Base-by-base conservation (phyloP, 30 jellyfish, hydroid and myxozoan genomes). In the Turritopsis dohrnii region DNA sequence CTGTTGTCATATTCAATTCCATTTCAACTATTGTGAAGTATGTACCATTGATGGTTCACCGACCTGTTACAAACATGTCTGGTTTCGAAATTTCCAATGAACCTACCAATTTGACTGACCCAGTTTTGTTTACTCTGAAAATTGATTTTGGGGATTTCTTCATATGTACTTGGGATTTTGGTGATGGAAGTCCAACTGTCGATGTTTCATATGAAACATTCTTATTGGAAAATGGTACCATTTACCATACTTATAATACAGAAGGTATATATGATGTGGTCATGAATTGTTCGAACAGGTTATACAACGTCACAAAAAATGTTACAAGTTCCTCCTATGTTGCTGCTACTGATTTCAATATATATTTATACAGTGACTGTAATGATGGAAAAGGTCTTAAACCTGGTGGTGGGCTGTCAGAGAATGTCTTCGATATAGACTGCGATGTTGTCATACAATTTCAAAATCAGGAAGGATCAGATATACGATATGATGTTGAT, bases 81-180 rank as follows among this genome's bases (percentile, higher is more conserved):
- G 85, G 81, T 26, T 84, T 89, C 27, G 76, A 24, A 52, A 77
- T 89, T 21, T 30, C 72, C 52, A 90, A 86, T 21, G 94, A 88
- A 4, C 94, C 96, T 1, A 90, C 75, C 21, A 89, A 89, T 81
- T 52, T 90, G 24, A 89, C 94, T 0, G 90, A 89, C 65, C 81
- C 25, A 31, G 72, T 84, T 83, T 84, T 54, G 16, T 31, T 89
- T 1, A 54, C 21, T 25, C 75, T 83, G 65, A 16, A 75, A 16
- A 75, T 84, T 26, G 84, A 54, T 28, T 71, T 74, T n/a, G 97
- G 95, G 17, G 91, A 86, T 72, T 82, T n/a, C 74, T 91, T 84
- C 86, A 80, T 71, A 73, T 91, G 97, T 80, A 71, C 91, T 8
- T 83, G 86, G 86, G 81, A 74, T 74, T 74, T 26, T 26, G 83